Evolutionary conservation across 2,113 vertebrate genomes (phyloP).

Genomic region (Bufo gargarizans): DNA sequence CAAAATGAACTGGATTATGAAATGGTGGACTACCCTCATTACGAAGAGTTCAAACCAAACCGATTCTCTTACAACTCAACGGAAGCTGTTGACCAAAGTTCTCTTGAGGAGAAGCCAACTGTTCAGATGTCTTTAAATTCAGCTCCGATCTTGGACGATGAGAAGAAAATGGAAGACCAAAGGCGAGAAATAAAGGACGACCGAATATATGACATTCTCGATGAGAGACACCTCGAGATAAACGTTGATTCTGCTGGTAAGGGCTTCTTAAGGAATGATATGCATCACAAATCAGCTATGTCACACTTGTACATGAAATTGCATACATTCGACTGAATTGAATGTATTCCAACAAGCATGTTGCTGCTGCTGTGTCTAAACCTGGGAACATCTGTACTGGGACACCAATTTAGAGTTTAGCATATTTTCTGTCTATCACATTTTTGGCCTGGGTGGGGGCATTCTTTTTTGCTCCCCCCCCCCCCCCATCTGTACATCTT

Average conservation of each 20-base stretch:
- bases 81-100: background rate
- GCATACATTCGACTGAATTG: constrained; percentile 16
- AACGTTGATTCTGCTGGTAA: constrained; percentile 49
- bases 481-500: no score
- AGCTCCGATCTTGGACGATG: background rate
- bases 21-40: background rate
- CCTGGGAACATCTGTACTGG: background rate
- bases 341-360: background rate
- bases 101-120: background rate
- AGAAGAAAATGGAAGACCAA: background rate
- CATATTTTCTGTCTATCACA: no score
- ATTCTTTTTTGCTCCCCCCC: no score
- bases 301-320: constrained; percentile 25
- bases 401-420: no score
- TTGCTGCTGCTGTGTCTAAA: background rate
- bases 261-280: constrained; percentile 23
- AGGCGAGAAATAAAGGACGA: background rate
- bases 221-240: background rate
- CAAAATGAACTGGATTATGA: background rate
- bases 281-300: constrained; percentile 25
- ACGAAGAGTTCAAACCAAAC: background rate
- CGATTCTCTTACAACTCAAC: background rate
- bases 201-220: background rate
- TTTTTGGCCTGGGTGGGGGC: no score
- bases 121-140: background rate